phyloP scores from a whole-genome alignment of 2,888 invertebrate species.

The Celastrina argiolus region DNA sequence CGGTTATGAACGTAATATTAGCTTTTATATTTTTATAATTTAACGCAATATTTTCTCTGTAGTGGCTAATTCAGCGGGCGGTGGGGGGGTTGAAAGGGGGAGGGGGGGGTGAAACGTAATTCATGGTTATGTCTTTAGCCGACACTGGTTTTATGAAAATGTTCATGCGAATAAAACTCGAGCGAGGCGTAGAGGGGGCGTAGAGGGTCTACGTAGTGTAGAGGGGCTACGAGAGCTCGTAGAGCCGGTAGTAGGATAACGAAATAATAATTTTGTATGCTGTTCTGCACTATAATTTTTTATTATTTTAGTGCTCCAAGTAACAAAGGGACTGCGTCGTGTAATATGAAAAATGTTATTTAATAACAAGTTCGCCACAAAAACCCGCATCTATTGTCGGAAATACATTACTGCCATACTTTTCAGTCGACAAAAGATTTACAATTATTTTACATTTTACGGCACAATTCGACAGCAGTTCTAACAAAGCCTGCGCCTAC shows the following conservation, averaged over 20 bases:
- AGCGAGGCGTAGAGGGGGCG: neutral
- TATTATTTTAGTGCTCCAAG: neutral
- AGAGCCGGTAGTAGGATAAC: neutral
- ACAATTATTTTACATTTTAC: conserved; percentile 1
- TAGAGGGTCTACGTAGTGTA: neutral
- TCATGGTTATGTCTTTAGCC: neutral
- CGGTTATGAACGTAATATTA: conserved; percentile 10
- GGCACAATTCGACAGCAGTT: neutral
- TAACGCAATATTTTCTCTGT: conserved; percentile 9
- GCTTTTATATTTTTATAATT: conserved; percentile 17
- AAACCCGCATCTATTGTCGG: neutral
- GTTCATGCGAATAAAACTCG: neutral
- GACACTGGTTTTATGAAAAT: neutral
- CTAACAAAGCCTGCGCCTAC: neutral
- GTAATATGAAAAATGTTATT: neutral
- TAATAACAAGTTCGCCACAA: neutral
- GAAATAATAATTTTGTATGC: neutral
- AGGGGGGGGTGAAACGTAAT: neutral
- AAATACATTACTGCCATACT: neutral
- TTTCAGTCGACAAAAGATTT: neutral
- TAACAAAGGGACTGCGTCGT: neutral
- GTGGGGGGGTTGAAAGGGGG: neutral
- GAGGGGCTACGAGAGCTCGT: neutral
- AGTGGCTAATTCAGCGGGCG: conserved; percentile 4
- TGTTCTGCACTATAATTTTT: neutral